phyloP scores from a whole-genome alignment of 2,888 invertebrate genomes.

The Patella pellucida region DNA sequence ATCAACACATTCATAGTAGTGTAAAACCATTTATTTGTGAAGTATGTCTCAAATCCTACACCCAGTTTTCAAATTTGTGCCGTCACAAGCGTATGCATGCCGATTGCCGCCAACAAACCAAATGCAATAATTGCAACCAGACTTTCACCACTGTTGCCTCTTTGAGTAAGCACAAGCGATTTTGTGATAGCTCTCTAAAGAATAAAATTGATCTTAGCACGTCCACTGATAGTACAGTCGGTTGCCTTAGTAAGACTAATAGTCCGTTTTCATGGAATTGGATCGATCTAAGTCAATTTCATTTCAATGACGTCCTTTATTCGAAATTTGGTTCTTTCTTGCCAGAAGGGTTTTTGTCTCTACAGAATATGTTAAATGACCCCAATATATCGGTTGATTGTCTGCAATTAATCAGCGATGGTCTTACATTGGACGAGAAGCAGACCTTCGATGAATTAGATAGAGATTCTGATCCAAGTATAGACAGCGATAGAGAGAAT shows the following conservation, averaged over 20 bases:
- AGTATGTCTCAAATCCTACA: constrained; percentile 92
- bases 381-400: background rate
- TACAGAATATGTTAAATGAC: background rate
- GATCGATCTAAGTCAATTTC: background rate
- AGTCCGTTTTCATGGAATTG: background rate
- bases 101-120: constrained; percentile 90
- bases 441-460: constrained; percentile 27
- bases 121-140: constrained; percentile 94
- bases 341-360: background rate
- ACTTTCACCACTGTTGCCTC: constrained; percentile 92
- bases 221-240: constrained; percentile 29
- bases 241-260: background rate
- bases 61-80: constrained; percentile 99
- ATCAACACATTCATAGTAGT: constrained; percentile 98
- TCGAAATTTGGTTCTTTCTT: background rate
- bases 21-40: constrained; percentile 92
- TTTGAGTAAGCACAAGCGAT: constrained; percentile 86
- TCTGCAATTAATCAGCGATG: background rate
- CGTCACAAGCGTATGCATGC: constrained; percentile 99
- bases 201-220: constrained; percentile 58
- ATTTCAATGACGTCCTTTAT: background rate
- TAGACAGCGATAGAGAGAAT: constrained; percentile 50
- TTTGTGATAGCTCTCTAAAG: constrained; percentile 83
- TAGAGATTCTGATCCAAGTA: constrained; percentile 42
- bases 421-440: background rate